phyloP scores from a whole-genome alignment of 2,113 vertebrate species.

The Tretioscincus oriximinensis region DNA sequence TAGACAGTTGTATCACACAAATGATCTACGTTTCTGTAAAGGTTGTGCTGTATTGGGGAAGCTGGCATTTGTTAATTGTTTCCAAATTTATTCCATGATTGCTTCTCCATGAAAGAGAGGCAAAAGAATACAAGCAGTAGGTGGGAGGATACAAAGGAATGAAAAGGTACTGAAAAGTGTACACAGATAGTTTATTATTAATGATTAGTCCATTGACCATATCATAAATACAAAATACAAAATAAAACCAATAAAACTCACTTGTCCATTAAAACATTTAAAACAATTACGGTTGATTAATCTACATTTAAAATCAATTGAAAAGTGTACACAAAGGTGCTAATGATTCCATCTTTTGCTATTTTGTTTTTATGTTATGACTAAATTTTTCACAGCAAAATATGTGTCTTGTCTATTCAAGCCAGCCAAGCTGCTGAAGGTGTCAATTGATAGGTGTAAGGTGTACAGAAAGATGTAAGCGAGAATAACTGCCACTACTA shows the following conservation, averaged over 20 bases:
- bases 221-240: no score
- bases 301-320: no score
- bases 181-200: no score
- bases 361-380: neutral
- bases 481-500: neutral
- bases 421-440: neutral
- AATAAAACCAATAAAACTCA: no score
- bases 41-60: accelerated
- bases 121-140: neutral
- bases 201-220: no score
- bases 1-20: no score
- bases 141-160: neutral
- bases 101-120: neutral
- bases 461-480: neutral
- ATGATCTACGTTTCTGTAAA: neutral
- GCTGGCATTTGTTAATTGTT: constrained; percentile 10
- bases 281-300: no score
- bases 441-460: neutral
- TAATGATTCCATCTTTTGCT: neutral
- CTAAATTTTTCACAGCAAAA: constrained; percentile 14
- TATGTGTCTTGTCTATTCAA: neutral
- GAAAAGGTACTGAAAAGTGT: neutral
- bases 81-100: neutral
- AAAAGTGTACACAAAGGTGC: neutral
- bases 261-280: no score